These are phyloP conservation scores for Nematopogon swammerdamellus DNA, from an alignment of 2,888 invertebrate genomes.

Conservation along the genomic window DNA sequence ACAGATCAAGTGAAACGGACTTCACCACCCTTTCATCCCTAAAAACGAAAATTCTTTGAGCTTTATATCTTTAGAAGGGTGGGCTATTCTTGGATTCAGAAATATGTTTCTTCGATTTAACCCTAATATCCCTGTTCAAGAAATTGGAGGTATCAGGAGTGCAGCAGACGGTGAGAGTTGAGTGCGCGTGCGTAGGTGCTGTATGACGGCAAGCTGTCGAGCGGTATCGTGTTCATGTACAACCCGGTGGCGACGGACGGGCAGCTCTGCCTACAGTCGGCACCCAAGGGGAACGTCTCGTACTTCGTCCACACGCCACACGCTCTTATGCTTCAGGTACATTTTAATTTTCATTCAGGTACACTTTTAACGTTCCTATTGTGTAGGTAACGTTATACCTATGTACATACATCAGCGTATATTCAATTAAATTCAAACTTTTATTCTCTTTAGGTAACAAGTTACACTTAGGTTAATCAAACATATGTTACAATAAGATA, in stretches of 20 bases:
- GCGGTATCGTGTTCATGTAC: constrained; percentile 98
- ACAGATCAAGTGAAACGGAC: too few relatives aligned
- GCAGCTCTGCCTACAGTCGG: constrained; percentile 96
- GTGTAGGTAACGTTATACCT: not conserved
- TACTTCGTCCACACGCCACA: constrained; percentile 99
- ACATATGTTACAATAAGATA: too few relatives aligned
- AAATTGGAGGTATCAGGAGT: not conserved
- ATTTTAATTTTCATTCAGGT: too few relatives aligned
- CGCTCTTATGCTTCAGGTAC: constrained; percentile 96
- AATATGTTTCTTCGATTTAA: too few relatives aligned
- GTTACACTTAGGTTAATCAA: too few relatives aligned
- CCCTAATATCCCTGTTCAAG: too few relatives aligned
- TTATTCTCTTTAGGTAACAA: too few relatives aligned
- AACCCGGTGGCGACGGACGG: constrained; percentile 99
- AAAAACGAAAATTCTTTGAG: too few relatives aligned
- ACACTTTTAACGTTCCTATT: not conserved
- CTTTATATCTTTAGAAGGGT: too few relatives aligned
- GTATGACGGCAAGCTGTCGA: constrained; percentile 97
- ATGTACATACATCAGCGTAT: not conserved
- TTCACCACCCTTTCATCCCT: too few relatives aligned
- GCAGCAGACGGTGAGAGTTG: not conserved
- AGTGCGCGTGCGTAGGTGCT: constrained; percentile 69
- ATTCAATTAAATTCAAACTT: too few relatives aligned
- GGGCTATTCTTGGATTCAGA: too few relatives aligned
- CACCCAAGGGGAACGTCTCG: constrained; percentile 95